A percentile compares a stretch with the other conserved stretches of the same genome.
phyloP scores from a whole-genome alignment of 2,888 invertebrate species.

The Phlogophora meticulosa region DNA sequence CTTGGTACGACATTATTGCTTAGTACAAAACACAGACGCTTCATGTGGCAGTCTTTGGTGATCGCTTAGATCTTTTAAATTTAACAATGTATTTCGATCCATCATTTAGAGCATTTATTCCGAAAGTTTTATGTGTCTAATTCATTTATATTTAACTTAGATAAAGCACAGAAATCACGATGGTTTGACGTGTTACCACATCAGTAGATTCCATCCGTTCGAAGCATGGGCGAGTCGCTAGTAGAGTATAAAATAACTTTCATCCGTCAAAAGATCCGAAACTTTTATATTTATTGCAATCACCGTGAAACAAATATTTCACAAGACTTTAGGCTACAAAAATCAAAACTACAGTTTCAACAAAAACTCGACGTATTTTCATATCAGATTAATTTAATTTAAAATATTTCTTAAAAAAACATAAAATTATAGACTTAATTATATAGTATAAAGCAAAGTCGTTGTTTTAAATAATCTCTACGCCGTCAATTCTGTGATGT shows the following conservation, averaged over 20 bases:
- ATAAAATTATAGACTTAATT: constrained; percentile 79
- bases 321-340: constrained; percentile 7
- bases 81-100: too few relatives aligned
- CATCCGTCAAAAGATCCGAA: constrained; percentile 1
- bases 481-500: constrained; percentile 90
- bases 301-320: neutral
- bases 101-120: too few relatives aligned
- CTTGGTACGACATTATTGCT: too few relatives aligned
- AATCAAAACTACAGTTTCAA: neutral
- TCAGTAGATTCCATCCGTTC: too few relatives aligned
- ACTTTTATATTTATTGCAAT: neutral
- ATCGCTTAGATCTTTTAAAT: too few relatives aligned
- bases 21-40: constrained; percentile 1
- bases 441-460: constrained; percentile 78
- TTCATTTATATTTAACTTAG: too few relatives aligned
- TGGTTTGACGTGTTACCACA: too few relatives aligned
- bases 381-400: constrained; percentile 44
- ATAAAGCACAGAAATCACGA: too few relatives aligned
- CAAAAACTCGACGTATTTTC: constrained; percentile 25
- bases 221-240: too few relatives aligned
- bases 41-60: too few relatives aligned
- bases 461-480: constrained; percentile 88
- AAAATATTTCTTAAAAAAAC: constrained; percentile 64
- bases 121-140: too few relatives aligned
- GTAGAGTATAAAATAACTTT: constrained; percentile 30